Conservation (phyloP, 1,140 invertebrate genomes). For the Nasonia giraulti region DNA sequence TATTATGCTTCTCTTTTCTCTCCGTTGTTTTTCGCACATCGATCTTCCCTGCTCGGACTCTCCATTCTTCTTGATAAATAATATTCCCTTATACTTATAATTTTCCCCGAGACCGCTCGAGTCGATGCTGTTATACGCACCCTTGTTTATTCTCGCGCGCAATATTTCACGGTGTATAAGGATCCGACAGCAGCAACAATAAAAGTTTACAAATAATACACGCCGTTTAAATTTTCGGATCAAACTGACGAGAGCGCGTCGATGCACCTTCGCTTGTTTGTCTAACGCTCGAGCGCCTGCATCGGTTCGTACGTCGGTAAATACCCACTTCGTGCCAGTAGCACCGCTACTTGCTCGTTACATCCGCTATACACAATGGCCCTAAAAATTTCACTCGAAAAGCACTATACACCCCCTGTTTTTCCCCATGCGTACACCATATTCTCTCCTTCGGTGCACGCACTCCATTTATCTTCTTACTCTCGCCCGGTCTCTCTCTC, state of each 20-base stretch:
- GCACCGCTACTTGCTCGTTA: neutral
- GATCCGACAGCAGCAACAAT: no score
- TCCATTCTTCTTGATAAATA: no score
- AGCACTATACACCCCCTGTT: neutral
- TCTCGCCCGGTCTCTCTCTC: neutral
- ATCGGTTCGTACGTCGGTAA: conserved; percentile 9
- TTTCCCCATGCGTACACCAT: neutral
- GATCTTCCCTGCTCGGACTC: neutral
- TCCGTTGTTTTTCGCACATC: neutral
- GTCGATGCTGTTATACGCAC: no score
- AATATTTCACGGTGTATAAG: no score
- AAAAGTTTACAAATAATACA: no score
- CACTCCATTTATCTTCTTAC: conserved; percentile 30
- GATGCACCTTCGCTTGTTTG: neutral
- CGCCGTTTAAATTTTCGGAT: no score
- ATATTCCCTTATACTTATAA: no score
- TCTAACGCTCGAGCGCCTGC: neutral
- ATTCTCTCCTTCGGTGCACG: neutral
- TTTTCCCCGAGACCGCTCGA: no score
- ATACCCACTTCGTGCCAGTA: conserved; percentile 16
- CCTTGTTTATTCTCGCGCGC: no score
- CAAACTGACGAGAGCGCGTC: no score
- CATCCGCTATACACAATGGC: neutral
- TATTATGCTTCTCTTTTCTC: neutral
- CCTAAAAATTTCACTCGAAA: conserved; percentile 21